phyloP scores from a whole-genome alignment of 2,797 vertebrate genomes.

The Rousettus madagascariensis region DNA sequence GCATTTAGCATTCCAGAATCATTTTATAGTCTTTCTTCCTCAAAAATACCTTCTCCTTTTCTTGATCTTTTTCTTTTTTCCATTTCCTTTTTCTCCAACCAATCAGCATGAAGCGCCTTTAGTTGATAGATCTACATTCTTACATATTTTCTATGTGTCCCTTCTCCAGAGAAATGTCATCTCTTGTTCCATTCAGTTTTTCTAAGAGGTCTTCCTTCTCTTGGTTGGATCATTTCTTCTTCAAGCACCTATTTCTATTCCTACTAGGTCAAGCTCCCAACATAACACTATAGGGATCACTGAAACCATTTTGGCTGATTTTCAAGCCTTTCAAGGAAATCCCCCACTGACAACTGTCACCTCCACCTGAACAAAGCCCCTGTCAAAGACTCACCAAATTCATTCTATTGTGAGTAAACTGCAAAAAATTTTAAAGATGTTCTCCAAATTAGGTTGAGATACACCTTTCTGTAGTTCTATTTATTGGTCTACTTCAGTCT shows the following conservation, averaged over 20 bases:
- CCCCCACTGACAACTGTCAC: neutral
- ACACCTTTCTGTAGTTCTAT: neutral
- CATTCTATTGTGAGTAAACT: neutral
- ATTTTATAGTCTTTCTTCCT: neutral
- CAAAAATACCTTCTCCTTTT: neutral
- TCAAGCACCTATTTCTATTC: neutral
- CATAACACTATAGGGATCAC: neutral
- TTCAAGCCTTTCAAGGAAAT: neutral
- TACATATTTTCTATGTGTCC: neutral
- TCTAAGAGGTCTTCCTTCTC: neutral
- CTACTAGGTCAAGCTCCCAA: neutral
- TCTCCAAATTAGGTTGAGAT: neutral
- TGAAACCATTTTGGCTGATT: neutral
- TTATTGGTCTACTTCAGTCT: neutral
- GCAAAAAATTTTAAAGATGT: neutral
- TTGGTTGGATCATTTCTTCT: neutral
- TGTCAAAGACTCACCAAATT: neutral
- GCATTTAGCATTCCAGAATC: neutral
- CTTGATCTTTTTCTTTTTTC: neutral
- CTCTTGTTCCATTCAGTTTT: neutral
- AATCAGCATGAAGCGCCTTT: neutral
- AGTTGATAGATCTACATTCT: neutral
- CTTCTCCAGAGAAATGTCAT: neutral
- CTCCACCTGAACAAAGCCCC: neutral
- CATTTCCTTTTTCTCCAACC: neutral